These are phyloP conservation scores for Forbesichthys agassizii DNA, from an alignment of 2,113 vertebrate species.

Conservation along the genomic window DNA sequence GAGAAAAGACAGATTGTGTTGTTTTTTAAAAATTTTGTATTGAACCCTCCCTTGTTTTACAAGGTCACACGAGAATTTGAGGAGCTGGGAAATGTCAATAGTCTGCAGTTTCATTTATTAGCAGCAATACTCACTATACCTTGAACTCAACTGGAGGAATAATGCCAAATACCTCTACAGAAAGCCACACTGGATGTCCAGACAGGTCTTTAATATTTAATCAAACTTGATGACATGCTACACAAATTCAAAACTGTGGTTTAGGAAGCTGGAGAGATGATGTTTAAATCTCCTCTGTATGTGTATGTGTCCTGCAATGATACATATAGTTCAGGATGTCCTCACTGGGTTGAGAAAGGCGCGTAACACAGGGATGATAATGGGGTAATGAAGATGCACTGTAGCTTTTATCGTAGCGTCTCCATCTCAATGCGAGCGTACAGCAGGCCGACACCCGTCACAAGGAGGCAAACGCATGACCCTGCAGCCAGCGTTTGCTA, in stretches of 20 bases:
- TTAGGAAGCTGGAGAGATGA: too few relatives aligned
- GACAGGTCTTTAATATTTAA: background rate
- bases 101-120: constrained; percentile 27
- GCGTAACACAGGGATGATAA: too few relatives aligned
- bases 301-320: too few relatives aligned
- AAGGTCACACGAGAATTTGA: constrained; percentile 59
- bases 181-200: background rate
- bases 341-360: too few relatives aligned
- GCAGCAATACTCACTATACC: background rate
- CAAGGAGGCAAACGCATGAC: too few relatives aligned
- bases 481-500: background rate
- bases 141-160: background rate
- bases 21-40: constrained; percentile 13
- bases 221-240: too few relatives aligned
- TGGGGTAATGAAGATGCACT: too few relatives aligned
- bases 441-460: too few relatives aligned
- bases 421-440: too few relatives aligned
- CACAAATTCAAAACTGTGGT: background rate
- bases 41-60: constrained; percentile 18
- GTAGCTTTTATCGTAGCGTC: too few relatives aligned
- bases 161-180: background rate
- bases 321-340: too few relatives aligned
- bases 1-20: background rate
- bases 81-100: constrained; percentile 76
- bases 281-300: too few relatives aligned